Percentiles rank a stretch among this genome's conserved stretches.
Evolutionary conservation across 2,113 vertebrate species (phyloP).

Genomic region (Limanda limanda): DNA sequence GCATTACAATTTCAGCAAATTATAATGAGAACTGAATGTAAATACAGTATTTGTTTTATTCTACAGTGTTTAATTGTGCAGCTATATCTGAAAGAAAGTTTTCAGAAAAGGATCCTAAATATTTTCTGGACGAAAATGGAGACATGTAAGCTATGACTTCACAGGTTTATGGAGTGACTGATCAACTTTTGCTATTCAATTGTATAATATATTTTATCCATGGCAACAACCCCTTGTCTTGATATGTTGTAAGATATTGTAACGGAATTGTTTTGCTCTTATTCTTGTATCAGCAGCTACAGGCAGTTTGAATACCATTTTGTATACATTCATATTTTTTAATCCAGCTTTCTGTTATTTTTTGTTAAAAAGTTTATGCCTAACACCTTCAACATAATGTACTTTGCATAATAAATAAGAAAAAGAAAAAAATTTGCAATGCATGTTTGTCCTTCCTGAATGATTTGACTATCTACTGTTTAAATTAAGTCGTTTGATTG

Average conservation of each 20-base stretch:
- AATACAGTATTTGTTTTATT: slow-evolving; percentile 8
- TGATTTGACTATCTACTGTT: too few species aligned
- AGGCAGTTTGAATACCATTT: background rate
- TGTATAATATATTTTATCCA: background rate
- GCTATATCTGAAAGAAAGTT: background rate
- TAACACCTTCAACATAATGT: background rate
- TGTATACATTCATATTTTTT: slow-evolving; percentile 1
- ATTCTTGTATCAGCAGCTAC: background rate
- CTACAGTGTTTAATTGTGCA: background rate
- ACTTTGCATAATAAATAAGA: background rate
- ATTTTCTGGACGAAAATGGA: background rate
- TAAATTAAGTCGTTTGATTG: too few species aligned
- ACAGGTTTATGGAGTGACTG: background rate
- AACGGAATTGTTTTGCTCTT: background rate
- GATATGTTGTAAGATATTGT: background rate
- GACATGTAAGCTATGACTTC: slow-evolving; percentile 1
- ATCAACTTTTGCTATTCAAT: background rate
- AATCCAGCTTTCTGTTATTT: background rate
- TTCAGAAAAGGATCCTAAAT: background rate
- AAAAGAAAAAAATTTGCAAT: too few species aligned
- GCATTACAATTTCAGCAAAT: background rate
- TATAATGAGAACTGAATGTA: background rate
- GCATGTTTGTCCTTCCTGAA: too few species aligned
- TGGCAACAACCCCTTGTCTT: background rate
- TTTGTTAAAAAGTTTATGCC: background rate